A percentile compares a stretch with the other conserved stretches of the same genome.
Evolutionary conservation across 2,888 invertebrate species (phyloP).

Genomic region (Aporophyla nigra): DNA sequence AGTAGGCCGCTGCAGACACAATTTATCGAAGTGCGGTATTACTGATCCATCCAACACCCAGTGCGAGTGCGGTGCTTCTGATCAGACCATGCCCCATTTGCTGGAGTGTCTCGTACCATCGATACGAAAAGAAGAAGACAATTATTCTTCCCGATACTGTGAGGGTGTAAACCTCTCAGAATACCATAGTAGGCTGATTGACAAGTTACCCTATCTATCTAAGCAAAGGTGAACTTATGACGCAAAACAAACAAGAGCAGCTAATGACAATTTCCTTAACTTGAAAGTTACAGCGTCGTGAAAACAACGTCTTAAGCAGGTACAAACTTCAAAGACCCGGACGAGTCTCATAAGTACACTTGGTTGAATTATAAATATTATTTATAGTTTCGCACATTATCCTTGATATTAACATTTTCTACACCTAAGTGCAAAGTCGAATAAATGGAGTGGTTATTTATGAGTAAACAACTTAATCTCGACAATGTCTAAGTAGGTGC

Average conservation of each 20-base stretch:
- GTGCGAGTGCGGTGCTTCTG: neutral
- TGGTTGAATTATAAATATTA: conserved; percentile 31
- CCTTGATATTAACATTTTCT: conserved; percentile 57
- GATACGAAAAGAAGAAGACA: neutral
- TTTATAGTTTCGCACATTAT: conserved; percentile 50
- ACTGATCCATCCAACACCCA: too few relatives aligned
- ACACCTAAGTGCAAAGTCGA: conserved; percentile 46
- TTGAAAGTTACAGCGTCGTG: conserved; percentile 13
- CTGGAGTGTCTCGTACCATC: neutral
- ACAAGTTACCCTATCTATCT: neutral
- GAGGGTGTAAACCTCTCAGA: too few relatives aligned
- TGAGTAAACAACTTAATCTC: conserved; percentile 61
- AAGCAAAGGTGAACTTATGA: too few relatives aligned
- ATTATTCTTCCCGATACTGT: too few relatives aligned
- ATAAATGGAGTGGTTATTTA: conserved; percentile 51
- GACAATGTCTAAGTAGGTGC: conserved; percentile 47
- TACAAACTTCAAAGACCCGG: conserved; percentile 34
- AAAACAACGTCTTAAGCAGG: conserved; percentile 9
- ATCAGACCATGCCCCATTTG: neutral
- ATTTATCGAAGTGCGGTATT: too few relatives aligned
- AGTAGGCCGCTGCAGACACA: too few relatives aligned
- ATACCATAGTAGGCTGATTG: neutral
- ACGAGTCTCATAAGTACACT: conserved; percentile 26
- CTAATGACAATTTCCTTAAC: neutral
- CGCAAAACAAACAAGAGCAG: neutral